Evolutionary conservation across 2,888 invertebrate species (phyloP), one percentile per base, ranked within the genome.

Genomic region (Polymixis flavicincta): DNA sequence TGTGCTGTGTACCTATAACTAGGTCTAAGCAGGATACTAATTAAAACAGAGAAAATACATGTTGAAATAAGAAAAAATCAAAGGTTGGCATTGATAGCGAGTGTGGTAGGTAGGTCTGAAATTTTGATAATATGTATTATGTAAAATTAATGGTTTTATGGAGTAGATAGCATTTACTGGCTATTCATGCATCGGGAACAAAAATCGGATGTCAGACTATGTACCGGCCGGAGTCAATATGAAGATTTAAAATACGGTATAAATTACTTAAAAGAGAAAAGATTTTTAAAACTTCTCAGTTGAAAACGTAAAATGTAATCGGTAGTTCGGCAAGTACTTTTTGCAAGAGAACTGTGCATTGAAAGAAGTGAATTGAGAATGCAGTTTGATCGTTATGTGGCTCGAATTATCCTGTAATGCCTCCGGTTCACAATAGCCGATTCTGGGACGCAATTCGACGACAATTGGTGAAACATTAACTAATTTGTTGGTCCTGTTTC

Each of bases 381-480:
- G 74, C 70, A 84, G 54, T 75, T 81, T 45, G 61, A 75, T 85
- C 69, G 68, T 66, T 81, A 52, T 52, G 71, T 66, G 68, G 57
- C 55, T 81, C n/a, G 13, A 72, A 85, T 85, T 59, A 82, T 72
- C 59, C 61, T 63, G 57, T 81, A 74, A 81, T 82, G 76, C 82
- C 19, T 25, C 52, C 52, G n/a, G 85, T 63, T 22, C 61, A 82
- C 82, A 82, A 82, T 81, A 54, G 42, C n/a, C 76, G 65, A 65
- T 66, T 65, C 66, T 66, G 66, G 69, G 71, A 81, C 61, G 71
- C 66, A 81, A 66, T 81, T 65, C 45, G 8, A 80, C 60, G 37
- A 42, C 82, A 85, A 82, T 81, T 76, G 82, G 19, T 82, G 76
- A 69, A 85, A 37, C 66, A 70, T 59, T 71, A 75, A 81, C 61